Percentiles rank a stretch among this genome's conserved stretches.
These are phyloP conservation scores for Orthonychiurus folsomi DNA, from an alignment of 2,888 invertebrate genomes.

Conservation along the genomic window DNA sequence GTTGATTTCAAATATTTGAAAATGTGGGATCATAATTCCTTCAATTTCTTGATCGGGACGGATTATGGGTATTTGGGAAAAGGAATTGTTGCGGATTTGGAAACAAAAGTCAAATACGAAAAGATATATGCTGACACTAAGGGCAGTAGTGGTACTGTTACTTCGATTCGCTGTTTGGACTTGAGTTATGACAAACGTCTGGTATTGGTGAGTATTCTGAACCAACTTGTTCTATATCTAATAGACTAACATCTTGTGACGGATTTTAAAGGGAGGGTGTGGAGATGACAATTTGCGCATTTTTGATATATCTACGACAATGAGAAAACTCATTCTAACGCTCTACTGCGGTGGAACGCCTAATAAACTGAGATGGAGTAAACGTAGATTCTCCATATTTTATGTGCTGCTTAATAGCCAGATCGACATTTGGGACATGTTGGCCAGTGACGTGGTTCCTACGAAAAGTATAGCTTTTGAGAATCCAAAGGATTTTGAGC, in stretches of 20 bases:
- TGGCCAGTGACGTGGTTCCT: neutral
- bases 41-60: conserved; percentile 2
- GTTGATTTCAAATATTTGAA: neutral
- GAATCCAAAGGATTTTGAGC: neutral
- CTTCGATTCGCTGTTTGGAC: neutral
- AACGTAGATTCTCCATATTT: neutral
- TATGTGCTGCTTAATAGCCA: neutral
- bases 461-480: neutral
- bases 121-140: neutral
- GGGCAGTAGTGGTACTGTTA: neutral
- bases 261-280: neutral
- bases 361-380: neutral
- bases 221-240: too few species aligned
- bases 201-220: neutral
- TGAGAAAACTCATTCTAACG: too few species aligned
- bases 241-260: neutral
- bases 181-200: neutral
- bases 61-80: conserved; percentile 5
- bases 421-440: neutral
- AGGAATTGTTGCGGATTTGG: neutral
- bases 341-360: neutral
- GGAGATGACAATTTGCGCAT: neutral
- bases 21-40: neutral
- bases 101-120: neutral
- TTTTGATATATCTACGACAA: too few species aligned